Evolutionary conservation across 1,140 invertebrate species (phyloP).

Genomic region (Platorchestia sp.): DNA sequence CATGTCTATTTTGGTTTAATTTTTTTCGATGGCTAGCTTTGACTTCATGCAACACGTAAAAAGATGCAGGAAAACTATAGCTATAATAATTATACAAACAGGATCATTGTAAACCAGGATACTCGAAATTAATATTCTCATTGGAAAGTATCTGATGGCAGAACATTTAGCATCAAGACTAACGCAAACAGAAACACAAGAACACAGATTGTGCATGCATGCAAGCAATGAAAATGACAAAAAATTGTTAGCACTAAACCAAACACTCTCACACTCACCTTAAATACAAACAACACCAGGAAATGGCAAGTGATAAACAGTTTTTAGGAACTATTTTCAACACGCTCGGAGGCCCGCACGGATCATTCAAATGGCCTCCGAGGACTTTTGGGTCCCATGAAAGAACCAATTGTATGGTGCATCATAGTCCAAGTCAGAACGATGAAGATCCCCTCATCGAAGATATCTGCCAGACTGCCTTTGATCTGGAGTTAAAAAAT

Average conservation of each 20-base stretch:
- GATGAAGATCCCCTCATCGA: background rate
- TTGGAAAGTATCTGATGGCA: background rate
- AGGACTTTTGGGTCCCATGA: background rate
- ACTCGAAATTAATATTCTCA: no score
- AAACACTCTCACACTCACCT: background rate
- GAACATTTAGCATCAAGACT: background rate
- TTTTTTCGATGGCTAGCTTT: background rate
- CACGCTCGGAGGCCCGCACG: background rate
- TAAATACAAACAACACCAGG: background rate
- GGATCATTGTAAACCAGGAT: background rate
- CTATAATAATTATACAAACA: background rate
- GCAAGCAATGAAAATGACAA: background rate
- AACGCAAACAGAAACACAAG: background rate
- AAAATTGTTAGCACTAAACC: background rate
- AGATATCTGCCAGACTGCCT: background rate
- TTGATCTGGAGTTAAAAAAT: conserved; percentile 9
- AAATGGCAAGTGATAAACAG: background rate
- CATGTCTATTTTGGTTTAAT: background rate
- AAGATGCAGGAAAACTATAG: background rate
- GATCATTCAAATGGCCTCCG: background rate
- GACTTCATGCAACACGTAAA: background rate
- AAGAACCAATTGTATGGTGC: background rate
- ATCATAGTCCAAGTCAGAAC: background rate
- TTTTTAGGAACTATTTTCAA: background rate
- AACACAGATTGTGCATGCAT: background rate